Conservation (phyloP, 2,797 vertebrate species). For the Psittacula derbiana region DNA sequence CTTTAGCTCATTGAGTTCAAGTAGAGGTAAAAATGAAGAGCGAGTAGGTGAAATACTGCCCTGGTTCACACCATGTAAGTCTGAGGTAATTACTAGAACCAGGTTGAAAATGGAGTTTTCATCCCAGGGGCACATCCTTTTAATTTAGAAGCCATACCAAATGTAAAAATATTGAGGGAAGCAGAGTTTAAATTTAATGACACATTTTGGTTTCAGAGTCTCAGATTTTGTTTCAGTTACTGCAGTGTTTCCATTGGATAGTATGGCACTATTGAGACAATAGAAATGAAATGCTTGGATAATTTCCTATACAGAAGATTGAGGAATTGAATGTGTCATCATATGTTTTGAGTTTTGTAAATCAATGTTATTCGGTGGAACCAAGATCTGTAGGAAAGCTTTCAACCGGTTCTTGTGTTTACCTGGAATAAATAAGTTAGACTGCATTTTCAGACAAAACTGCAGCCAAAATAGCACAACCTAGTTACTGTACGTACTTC, state of each 20-base stretch:
- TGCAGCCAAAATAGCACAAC: neutral
- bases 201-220: neutral
- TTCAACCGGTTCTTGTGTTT: neutral
- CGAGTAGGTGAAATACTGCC: neutral
- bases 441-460: neutral
- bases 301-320: neutral
- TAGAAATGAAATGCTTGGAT: neutral
- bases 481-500: neutral
- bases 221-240: neutral
- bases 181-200: constrained; percentile 3
- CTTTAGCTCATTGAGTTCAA: neutral
- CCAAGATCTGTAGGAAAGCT: neutral
- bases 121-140: neutral
- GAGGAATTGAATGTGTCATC: neutral
- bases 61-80: neutral
- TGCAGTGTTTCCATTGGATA: neutral
- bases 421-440: neutral
- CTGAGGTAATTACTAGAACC: neutral
- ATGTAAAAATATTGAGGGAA: neutral
- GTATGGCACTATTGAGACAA: neutral
- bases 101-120: constrained; percentile 14
- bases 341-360: neutral
- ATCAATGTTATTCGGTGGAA: neutral
- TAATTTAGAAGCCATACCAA: neutral
- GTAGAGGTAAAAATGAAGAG: neutral